Conservation (phyloP, 2,888 invertebrate genomes). For the Parelbella ahira region DNA sequence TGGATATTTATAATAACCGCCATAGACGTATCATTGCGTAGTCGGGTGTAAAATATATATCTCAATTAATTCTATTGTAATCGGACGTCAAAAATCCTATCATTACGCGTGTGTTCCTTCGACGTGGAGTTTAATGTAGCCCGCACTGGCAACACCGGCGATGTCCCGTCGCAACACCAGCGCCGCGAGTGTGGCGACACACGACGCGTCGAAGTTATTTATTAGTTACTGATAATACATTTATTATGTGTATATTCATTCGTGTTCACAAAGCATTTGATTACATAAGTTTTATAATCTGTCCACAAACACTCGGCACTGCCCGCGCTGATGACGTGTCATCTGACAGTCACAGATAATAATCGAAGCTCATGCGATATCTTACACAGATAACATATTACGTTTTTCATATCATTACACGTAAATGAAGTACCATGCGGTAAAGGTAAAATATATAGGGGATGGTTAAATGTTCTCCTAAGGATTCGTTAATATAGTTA, state of each 20-base stretch:
- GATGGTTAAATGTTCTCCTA: conserved; percentile 46
- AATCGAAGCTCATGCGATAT: conserved; percentile 64
- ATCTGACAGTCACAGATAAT: conserved; percentile 31
- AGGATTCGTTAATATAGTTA: conserved; percentile 27
- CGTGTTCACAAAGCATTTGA: conserved; percentile 7
- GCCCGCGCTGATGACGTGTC: conserved; percentile 23
- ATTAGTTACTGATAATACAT: neutral
- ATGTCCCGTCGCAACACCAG: conserved; percentile 14
- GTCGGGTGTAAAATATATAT: conserved; percentile 28
- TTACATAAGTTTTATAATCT: conserved; percentile 5
- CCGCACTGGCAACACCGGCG: conserved; percentile 24
- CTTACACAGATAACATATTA: conserved; percentile 45
- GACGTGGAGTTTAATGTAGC: too few relatives aligned
- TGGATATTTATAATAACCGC: too few relatives aligned
- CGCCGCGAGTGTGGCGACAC: conserved; percentile 13
- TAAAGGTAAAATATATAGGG: conserved; percentile 54
- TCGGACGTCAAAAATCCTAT: conserved; percentile 36
- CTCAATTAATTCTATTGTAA: conserved; percentile 31
- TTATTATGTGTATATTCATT: conserved; percentile 1
- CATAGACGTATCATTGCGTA: conserved; percentile 15
- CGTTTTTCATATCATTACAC: conserved; percentile 32
- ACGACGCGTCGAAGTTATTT: conserved; percentile 4
- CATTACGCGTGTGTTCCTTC: too few relatives aligned
- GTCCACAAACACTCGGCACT: conserved; percentile 8
- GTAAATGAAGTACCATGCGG: conserved; percentile 59